These are phyloP conservation scores for Denticeps clupeoides DNA, from an alignment of 2,797 vertebrate genomes.

Conservation along the genomic window DNA sequence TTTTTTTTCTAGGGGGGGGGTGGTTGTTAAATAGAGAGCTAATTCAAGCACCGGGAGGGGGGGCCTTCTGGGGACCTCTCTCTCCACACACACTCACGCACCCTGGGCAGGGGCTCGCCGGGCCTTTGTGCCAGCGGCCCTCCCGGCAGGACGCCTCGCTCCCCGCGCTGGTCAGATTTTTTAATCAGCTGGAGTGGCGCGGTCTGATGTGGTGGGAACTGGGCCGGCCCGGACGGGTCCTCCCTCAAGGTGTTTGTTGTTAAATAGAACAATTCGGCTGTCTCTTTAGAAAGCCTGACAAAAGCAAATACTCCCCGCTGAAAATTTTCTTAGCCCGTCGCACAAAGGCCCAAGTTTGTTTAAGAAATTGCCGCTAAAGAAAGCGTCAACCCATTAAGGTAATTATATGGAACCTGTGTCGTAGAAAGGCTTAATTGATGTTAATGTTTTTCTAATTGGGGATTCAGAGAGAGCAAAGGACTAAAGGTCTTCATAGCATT, in stretches of 20 bases:
- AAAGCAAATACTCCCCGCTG: conserved; percentile 93
- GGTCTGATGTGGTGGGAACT: conserved; percentile 92
- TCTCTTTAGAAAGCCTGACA: conserved; percentile 93
- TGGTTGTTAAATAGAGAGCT: conserved; percentile 81
- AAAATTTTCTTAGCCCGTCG: conserved; percentile 90
- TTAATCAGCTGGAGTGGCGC: conserved; percentile 87
- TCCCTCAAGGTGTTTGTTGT: conserved; percentile 95
- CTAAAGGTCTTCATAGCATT: conserved; percentile 97
- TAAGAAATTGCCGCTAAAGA: conserved; percentile 99
- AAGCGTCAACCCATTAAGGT: conserved; percentile 99
- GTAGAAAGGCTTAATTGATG: conserved; percentile 99
- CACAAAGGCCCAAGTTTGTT: conserved; percentile 99
- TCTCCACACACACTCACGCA: neutral
- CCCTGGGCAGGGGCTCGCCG: conserved; percentile 52
- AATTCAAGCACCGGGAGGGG: conserved; percentile 70
- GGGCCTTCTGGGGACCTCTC: conserved; percentile 58
- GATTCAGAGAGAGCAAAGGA: conserved; percentile 86
- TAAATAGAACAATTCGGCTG: conserved; percentile 95
- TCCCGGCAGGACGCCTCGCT: conserved; percentile 85
- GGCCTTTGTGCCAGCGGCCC: conserved; percentile 74
- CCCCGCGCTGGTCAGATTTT: conserved; percentile 66
- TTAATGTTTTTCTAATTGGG: conserved; percentile 99
- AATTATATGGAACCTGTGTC: conserved; percentile 99
- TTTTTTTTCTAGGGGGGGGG: neutral
- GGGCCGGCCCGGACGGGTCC: conserved; percentile 77